phyloP scores from a whole-genome alignment of 2,888 invertebrate genomes.

The Catonia carolina region DNA sequence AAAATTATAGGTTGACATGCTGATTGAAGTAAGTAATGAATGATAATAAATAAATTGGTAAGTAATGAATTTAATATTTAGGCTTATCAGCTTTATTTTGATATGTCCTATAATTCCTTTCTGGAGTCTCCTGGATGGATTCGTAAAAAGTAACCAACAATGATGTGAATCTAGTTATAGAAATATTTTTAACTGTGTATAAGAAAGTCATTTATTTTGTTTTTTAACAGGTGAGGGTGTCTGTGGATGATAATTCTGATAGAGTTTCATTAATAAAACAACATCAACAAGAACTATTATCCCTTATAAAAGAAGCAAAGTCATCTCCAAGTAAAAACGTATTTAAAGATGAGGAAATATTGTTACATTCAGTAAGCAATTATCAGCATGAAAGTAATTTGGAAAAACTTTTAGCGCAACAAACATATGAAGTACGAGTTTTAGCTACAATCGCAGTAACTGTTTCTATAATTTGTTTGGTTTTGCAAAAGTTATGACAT shows the following conservation, averaged over 20 bases:
- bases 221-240: neutral
- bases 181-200: too few relatives aligned
- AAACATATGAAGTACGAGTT: slow-evolving; percentile 25
- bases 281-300: slow-evolving; percentile 16
- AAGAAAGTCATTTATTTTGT: too few relatives aligned
- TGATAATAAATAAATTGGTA: too few relatives aligned
- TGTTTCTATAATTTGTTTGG: slow-evolving; percentile 25
- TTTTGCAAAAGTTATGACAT: slow-evolving; percentile 13
- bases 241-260: neutral
- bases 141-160: too few relatives aligned
- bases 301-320: slow-evolving; percentile 7
- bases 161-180: too few relatives aligned
- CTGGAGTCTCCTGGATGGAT: too few relatives aligned
- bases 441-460: slow-evolving; percentile 20
- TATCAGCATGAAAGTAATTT: slow-evolving; percentile 14
- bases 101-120: too few relatives aligned
- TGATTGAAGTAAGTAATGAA: too few relatives aligned
- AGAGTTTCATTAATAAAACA: neutral
- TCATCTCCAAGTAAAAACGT: neutral
- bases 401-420: slow-evolving; percentile 24
- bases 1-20: too few relatives aligned
- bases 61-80: too few relatives aligned
- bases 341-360: neutral
- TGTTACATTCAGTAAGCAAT: slow-evolving; percentile 13
- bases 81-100: too few relatives aligned